A percentile compares a stretch with the other conserved stretches of the same genome.
Evolutionary conservation across 53 echinoderm and acorn worm genomes (phyloP).

Genomic region (Henricia sp.): DNA sequence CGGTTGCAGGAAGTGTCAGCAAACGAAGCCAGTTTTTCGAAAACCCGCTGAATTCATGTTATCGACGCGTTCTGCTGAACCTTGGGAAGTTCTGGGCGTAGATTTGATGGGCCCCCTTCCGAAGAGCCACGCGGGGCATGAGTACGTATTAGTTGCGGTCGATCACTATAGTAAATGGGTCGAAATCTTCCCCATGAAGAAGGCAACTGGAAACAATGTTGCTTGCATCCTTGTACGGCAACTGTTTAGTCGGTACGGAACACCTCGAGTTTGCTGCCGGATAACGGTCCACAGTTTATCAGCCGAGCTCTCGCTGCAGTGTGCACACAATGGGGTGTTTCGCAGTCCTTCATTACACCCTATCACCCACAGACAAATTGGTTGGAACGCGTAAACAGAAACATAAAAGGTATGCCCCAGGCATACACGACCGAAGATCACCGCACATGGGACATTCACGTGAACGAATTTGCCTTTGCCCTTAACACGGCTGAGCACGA

Average conservation of each 20-base stretch:
- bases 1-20: constrained; percentile 33
- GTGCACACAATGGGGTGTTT: constrained; percentile 57
- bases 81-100: constrained; percentile 59
- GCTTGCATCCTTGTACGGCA: constrained; percentile 52
- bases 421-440: constrained; percentile 55
- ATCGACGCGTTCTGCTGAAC: constrained; percentile 14
- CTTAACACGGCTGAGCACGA: constrained; percentile 29
- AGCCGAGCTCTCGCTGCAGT: constrained; percentile 38
- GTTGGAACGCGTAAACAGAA: constrained; percentile 74
- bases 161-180: constrained; percentile 43
- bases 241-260: constrained; percentile 62
- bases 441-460: constrained; percentile 53
- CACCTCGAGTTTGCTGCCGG: constrained; percentile 48
- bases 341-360: constrained; percentile 46
- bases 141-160: constrained; percentile 13
- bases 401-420: constrained; percentile 62
- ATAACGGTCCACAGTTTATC: constrained; percentile 73
- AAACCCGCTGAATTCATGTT: constrained; percentile 57
- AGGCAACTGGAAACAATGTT: constrained; percentile 36
- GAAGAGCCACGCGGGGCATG: constrained; percentile 39
- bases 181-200: constrained; percentile 42
- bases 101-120: constrained; percentile 61
- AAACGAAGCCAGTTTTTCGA: constrained; percentile 59
- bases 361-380: constrained; percentile 65
- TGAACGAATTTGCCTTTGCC: constrained; percentile 39